Evolutionary conservation across 1,140 invertebrate species (phyloP).

Genomic region (Scaptomyza hsui): DNA sequence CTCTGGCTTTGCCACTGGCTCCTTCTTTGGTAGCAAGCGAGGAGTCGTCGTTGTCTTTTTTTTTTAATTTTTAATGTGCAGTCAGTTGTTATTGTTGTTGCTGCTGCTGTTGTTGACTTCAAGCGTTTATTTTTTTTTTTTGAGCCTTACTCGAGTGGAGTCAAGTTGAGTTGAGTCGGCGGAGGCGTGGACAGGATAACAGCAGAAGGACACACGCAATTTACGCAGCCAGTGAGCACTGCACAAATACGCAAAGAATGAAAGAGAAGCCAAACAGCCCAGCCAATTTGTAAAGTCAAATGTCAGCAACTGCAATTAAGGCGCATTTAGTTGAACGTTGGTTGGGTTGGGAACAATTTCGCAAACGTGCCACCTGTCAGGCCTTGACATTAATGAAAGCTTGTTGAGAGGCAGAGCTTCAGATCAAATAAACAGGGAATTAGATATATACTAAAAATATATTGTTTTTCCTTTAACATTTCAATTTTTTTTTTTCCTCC

Average conservation of each 20-base stretch:
- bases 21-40: constrained; percentile 12
- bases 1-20: constrained; percentile 47
- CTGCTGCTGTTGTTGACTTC: constrained; percentile 23
- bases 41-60: constrained; percentile 60
- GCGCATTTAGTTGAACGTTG: constrained; percentile 53
- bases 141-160: constrained; percentile 16
- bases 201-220: constrained; percentile 68
- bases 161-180: neutral
- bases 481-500: no score
- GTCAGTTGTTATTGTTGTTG: constrained; percentile 55
- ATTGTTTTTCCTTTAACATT: no score
- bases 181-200: constrained; percentile 8
- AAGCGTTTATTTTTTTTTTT: constrained; percentile 14
- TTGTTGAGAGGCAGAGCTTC: neutral
- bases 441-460: neutral
- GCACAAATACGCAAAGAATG: neutral
- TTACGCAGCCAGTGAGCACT: constrained; percentile 59
- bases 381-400: constrained; percentile 10
- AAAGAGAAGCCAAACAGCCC: constrained; percentile 22
- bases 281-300: constrained; percentile 79
- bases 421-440: neutral
- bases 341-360: neutral
- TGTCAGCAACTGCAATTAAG: constrained; percentile 81
- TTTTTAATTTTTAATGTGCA: constrained; percentile 83
- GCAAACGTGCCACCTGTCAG: neutral